Evolutionary conservation across 2,113 vertebrate genomes (phyloP).

Genomic region (Bombycilla garrulus): DNA sequence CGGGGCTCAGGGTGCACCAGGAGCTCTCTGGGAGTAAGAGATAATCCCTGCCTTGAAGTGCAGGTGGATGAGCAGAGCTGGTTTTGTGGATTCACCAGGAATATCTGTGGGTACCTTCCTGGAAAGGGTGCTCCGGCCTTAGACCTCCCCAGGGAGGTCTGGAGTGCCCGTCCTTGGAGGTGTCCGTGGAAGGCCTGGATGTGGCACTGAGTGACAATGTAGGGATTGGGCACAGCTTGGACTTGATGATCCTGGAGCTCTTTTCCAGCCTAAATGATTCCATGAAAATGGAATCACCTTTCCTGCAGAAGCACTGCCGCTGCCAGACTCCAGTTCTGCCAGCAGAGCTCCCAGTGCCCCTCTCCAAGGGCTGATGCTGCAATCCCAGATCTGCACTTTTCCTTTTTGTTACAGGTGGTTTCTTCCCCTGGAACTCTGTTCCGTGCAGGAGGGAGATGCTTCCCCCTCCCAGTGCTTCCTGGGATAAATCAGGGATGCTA

Average conservation of each 20-base stretch:
- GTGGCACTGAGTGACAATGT: neutral
- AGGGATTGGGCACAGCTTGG: neutral
- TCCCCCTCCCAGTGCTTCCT: neutral
- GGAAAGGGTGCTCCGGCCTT: neutral
- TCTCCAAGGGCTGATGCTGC: neutral
- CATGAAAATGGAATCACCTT: neutral
- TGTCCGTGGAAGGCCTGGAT: neutral
- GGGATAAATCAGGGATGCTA: constrained; percentile 2
- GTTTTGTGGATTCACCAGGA: neutral
- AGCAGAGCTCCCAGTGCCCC: neutral
- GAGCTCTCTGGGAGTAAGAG: neutral
- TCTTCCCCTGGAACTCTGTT: neutral
- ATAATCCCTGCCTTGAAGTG: neutral
- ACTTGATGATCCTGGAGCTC: neutral
- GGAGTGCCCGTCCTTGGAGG: neutral
- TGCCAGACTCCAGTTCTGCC: neutral
- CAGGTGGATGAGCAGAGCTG: neutral
- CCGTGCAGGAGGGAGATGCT: neutral
- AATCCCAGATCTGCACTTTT: neutral
- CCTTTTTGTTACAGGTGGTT: neutral
- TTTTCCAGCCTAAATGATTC: neutral
- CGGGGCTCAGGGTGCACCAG: neutral
- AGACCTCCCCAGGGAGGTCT: neutral
- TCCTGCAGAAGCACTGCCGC: neutral
- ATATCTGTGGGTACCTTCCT: neutral